Evolutionary conservation across 2,797 vertebrate genomes (phyloP).

Genomic region (Coregonus ussuriensis): DNA sequence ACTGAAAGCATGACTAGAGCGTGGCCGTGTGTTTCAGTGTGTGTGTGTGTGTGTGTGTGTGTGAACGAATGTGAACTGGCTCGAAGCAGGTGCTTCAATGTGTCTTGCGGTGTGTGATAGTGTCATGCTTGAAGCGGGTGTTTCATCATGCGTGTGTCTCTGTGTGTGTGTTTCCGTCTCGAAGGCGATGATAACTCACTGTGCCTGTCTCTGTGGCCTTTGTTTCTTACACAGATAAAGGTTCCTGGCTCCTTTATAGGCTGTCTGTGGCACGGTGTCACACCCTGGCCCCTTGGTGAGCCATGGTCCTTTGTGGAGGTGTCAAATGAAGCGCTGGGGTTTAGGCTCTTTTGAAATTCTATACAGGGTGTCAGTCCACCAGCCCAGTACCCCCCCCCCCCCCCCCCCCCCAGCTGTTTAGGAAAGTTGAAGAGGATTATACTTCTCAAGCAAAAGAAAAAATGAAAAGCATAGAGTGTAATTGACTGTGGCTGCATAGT

Average conservation of each 20-base stretch:
- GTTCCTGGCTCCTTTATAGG: slow-evolving; percentile 46
- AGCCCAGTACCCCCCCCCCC: not conserved
- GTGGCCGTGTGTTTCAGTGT: too few relatives aligned
- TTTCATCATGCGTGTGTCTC: not conserved
- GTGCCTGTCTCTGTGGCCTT: slow-evolving; percentile 50
- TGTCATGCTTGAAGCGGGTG: not conserved
- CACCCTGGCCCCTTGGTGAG: slow-evolving; percentile 42
- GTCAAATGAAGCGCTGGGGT: slow-evolving; percentile 66
- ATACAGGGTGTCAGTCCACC: slow-evolving; percentile 23
- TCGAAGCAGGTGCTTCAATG: not conserved
- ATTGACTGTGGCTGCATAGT: slow-evolving; percentile 4
- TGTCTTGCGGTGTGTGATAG: not conserved
- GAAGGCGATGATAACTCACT: slow-evolving; percentile 13
- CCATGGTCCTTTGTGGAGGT: slow-evolving; percentile 63
- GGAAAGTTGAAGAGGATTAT: slow-evolving; percentile 32
- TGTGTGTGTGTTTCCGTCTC: not conserved
- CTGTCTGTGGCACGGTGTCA: not conserved
- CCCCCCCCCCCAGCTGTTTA: slow-evolving; percentile 7
- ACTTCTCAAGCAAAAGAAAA: slow-evolving; percentile 12
- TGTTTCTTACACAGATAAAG: slow-evolving; percentile 62
- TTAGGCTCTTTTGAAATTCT: slow-evolving; percentile 58
- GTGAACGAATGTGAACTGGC: not conserved
- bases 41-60: too few relatives aligned
- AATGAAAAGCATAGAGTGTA: not conserved
- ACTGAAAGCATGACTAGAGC: too few relatives aligned